Base-by-base conservation (phyloP, 2,888 invertebrate genomes). In the Cataglyphis livida region DNA sequence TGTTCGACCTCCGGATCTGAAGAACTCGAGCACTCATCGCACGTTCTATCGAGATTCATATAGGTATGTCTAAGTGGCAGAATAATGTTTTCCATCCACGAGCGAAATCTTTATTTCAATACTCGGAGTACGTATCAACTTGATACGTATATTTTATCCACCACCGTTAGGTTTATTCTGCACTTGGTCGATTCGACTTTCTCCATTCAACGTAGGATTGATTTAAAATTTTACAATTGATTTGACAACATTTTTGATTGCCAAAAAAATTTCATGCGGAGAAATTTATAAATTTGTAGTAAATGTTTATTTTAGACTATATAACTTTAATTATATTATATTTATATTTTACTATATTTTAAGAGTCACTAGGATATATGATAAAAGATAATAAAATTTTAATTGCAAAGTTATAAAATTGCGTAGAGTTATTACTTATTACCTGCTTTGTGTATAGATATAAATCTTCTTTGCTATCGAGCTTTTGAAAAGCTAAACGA, bases 81-180 rank as follows among this genome's bases (percentile, higher is more conserved):
- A 84, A 89, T 88, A 87, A 91, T 91, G 90, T 88, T 91, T 91
- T 88, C 86, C 84, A 84, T 85, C 75, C 85, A 79, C 79, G 88
- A 82, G 12, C 35, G 83, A 90, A 62, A 61, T 74, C 84, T 90
- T 86, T 83, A 84, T 89, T 70, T 57, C 70, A 83, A 84, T 84
- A 87, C 82, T 48, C 44, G 32, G 28, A 41, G 61, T 48, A 12
- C 59, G 15, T 74, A 68, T 38, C 48, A 71, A 25, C 59, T 81
- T 32, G 32, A 44, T 54, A 28, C 41, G 21, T 81, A 51, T 76
- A 74, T 59, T 68, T 15, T 38, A 51, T 32, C 21, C 51, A 48
- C 28, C 66, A 65, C 61, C 28, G n/a, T 57, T 32, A n/a, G 12
- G 25, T 57, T 44, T 41, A 28, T 9, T 79, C 18, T n/a, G 28